These are phyloP conservation scores for Mustela lutreola DNA, from an alignment of 2,113 vertebrate species.

Conservation along the genomic window DNA sequence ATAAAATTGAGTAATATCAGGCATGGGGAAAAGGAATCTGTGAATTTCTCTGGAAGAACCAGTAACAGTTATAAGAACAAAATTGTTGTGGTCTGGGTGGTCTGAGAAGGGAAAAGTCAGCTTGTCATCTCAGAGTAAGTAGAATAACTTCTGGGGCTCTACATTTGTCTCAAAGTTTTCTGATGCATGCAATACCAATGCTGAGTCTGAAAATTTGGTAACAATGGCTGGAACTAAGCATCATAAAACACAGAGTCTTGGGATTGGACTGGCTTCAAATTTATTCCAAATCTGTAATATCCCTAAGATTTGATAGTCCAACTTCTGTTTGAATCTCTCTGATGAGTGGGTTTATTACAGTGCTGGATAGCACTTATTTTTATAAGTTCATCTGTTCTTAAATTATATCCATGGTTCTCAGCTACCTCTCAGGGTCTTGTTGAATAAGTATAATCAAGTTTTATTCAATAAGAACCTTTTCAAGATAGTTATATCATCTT, in stretches of 20 bases:
- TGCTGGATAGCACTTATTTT: background rate
- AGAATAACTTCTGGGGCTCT: background rate
- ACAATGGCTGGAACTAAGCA: background rate
- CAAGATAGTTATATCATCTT: background rate
- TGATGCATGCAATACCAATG: background rate
- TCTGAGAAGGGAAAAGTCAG: background rate
- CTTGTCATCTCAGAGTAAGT: background rate
- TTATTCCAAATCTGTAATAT: background rate
- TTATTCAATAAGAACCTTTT: conserved; percentile 32
- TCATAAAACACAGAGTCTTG: background rate
- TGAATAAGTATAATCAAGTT: background rate
- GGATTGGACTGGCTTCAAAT: background rate
- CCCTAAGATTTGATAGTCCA: background rate
- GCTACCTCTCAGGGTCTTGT: background rate
- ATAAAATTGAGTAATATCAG: background rate
- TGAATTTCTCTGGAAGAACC: background rate
- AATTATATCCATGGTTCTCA: background rate
- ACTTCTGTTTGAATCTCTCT: background rate
- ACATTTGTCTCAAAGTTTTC: background rate
- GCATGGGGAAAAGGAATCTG: background rate
- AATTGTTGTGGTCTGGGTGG: background rate
- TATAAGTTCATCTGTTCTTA: background rate
- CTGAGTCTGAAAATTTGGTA: background rate
- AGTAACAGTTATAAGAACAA: background rate
- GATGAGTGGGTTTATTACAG: background rate